Base-by-base conservation (phyloP, 2,797 vertebrate species). In the Sebastes oblongus region DNA sequence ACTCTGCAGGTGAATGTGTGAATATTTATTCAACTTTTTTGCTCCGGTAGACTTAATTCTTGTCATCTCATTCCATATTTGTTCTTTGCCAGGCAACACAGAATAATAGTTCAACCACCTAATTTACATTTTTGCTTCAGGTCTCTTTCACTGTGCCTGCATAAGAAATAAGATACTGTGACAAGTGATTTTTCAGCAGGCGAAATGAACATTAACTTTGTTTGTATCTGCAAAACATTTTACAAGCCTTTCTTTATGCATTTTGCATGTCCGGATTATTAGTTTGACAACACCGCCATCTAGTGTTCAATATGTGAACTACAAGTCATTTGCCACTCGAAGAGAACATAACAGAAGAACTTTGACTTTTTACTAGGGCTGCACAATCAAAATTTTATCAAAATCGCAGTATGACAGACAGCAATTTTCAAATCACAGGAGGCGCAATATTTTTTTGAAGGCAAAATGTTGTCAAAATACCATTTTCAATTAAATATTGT, bases 251-350 rank as follows among this genome's bases (percentile, higher is more conserved):
- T 52, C 9, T 52, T 52, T 20, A 52, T 60, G 8, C n/a, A 18
- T 14, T 50, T 20, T 14, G 6, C 24, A 18, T 4, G 25, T 32
- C 10, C 13, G 58, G 22, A 29, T 24, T 46, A 55, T 79, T 8
- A 18, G 4, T 61, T 66, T 52, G 50, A 66, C 81, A 88, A 81
- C 36, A 34, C 36, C 20, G 12, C 82, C 87, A 89, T 58, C 89
- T 88, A 42, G 66, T 90, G 89, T 61, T 16, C 1, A 61, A 4
- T 36, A 1, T 58, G 0, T 42, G 16, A 83, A 83, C 55, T 83
- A 29, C 65, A 29, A 13, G 6, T 58, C 1, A 52, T 64, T 61
- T 54, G 9, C 5, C 2, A 4, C 11, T 24, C 4, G 16, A 25
- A 25, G 2, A 59, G 54, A 46, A 13, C 18, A 13, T 8, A 72